Evolutionary conservation across 2,888 invertebrate species (phyloP).

Genomic region (Branchellion lobata): DNA sequence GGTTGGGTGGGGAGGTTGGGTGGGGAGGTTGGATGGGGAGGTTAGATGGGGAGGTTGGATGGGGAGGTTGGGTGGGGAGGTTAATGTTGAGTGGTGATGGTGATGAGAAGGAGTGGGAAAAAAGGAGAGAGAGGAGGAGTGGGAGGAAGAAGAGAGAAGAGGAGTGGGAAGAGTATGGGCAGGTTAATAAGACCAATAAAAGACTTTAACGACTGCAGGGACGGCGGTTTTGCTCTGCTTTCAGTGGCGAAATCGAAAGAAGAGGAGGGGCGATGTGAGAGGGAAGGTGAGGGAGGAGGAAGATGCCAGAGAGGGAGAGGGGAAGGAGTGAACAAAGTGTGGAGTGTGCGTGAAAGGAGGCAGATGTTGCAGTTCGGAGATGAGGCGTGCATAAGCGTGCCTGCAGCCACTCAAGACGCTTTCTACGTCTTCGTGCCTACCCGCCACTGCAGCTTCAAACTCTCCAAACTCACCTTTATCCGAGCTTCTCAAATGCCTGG

Average conservation of each 20-base stretch:
- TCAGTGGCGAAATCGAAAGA: slow-evolving; percentile 54
- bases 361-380: slow-evolving; percentile 59
- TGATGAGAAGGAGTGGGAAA: too few relatives aligned
- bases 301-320: too few relatives aligned
- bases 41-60: too few relatives aligned
- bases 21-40: too few relatives aligned
- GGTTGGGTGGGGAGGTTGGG: too few relatives aligned
- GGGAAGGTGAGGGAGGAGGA: too few relatives aligned
- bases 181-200: neutral
- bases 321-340: slow-evolving; percentile 59
- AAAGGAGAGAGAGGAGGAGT: too few relatives aligned
- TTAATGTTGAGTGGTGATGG: too few relatives aligned
- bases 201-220: slow-evolving; percentile 26
- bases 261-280: slow-evolving; percentile 54
- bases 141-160: too few relatives aligned
- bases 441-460: neutral
- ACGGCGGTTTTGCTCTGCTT: slow-evolving; percentile 58
- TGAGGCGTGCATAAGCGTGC: slow-evolving; percentile 55
- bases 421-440: slow-evolving; percentile 51
- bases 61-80: too few relatives aligned
- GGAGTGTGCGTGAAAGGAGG: slow-evolving; percentile 57
- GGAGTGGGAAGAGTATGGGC: too few relatives aligned
- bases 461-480: slow-evolving; percentile 31
- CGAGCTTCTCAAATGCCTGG: slow-evolving; percentile 50
- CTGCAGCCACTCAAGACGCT: slow-evolving; percentile 40